phyloP scores from a whole-genome alignment of 2,797 vertebrate species.

The Melanotaenia nigrans region DNA sequence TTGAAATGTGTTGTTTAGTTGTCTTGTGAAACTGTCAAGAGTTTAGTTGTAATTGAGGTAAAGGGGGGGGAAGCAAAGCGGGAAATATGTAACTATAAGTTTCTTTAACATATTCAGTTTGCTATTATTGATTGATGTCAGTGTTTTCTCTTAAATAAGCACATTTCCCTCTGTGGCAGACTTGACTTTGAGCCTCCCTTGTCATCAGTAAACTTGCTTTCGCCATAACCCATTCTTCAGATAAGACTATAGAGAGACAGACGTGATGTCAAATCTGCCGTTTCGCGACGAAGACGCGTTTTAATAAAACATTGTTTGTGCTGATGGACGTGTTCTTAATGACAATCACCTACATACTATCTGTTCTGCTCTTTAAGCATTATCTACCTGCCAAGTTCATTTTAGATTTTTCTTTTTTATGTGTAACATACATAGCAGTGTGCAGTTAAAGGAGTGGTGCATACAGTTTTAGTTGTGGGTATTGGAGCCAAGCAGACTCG shows the following conservation, averaged over 20 bases:
- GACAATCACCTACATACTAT: slow-evolving; percentile 44
- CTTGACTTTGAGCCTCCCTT: slow-evolving; percentile 43
- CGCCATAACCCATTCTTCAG: slow-evolving; percentile 51
- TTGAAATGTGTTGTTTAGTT: slow-evolving; percentile 69
- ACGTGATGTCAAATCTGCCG: slow-evolving; percentile 60
- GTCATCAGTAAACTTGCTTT: slow-evolving; percentile 60
- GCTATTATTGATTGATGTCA: slow-evolving; percentile 75
- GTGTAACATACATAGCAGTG: slow-evolving; percentile 13
- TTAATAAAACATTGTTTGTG: slow-evolving; percentile 65
- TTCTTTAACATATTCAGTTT: slow-evolving; percentile 70
- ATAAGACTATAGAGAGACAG: slow-evolving; percentile 52
- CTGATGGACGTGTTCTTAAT: slow-evolving; percentile 58
- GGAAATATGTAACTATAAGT: slow-evolving; percentile 60
- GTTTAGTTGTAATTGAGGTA: slow-evolving; percentile 57
- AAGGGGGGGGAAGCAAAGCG: slow-evolving; percentile 14
- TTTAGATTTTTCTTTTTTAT: slow-evolving; percentile 18
- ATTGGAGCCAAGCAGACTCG: slow-evolving; percentile 13
- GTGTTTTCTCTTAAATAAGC: slow-evolving; percentile 72
- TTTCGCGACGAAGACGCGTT: slow-evolving; percentile 52
- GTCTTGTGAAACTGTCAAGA: slow-evolving; percentile 69
- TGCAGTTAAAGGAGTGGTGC: slow-evolving; percentile 15
- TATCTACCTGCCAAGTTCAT: slow-evolving; percentile 19
- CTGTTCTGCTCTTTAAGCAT: slow-evolving; percentile 25
- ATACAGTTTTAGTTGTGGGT: slow-evolving; percentile 26
- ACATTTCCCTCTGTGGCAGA: slow-evolving; percentile 62